These are phyloP conservation scores for Drosophila melanogaster DNA, from an alignment of 1,140 invertebrate genomes.

Conservation along the genomic window Release_6_plus_ISO1_MT NT_037436.4:14256501-14257000, in stretches of 20 bases:
- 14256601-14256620: background rate
- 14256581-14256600: background rate
- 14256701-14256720: conserved; percentile 11
- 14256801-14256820: background rate
- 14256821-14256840: conserved; percentile 12
- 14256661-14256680: background rate
- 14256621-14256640: background rate
- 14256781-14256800: conserved; percentile 20
- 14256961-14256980: conserved; percentile 31
- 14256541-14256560: too few relatives aligned
- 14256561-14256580: too few relatives aligned
- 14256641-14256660: too few relatives aligned
- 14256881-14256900: conserved; percentile 70
- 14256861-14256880: conserved; percentile 59
- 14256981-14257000: conserved; percentile 65
- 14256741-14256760: background rate
- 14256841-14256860: conserved; percentile 57
- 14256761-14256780: background rate
- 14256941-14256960: conserved; percentile 11
- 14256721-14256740: conserved; percentile 7
- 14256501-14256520: too few relatives aligned
- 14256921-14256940: conserved; percentile 31
- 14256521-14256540: too few relatives aligned
- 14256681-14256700: background rate
- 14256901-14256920: conserved; percentile 33